Evolutionary conservation across 2,797 vertebrate genomes (phyloP).

Genomic region (Pipistrellus kuhlii): DNA sequence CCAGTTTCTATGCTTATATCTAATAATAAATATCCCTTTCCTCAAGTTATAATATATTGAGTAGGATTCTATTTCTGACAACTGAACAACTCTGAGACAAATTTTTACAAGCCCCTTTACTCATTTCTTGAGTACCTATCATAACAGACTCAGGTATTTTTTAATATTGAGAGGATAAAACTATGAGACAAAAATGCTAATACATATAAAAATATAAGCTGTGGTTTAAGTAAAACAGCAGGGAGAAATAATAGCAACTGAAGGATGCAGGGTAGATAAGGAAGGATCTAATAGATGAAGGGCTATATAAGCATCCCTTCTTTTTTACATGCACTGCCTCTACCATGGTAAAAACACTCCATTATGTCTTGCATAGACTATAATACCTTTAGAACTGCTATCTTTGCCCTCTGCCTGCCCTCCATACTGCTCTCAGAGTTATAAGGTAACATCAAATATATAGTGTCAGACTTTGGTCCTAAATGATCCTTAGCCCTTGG

Average conservation of each 20-base stretch:
- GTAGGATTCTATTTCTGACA: not conserved
- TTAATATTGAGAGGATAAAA: not conserved
- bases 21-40: not conserved
- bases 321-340: not conserved
- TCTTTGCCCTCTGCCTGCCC: not conserved
- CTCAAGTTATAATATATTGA: not conserved
- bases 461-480: not conserved
- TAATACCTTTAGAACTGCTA: not conserved
- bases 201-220: not conserved
- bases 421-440: not conserved
- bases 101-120: not conserved
- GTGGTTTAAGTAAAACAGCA: not conserved
- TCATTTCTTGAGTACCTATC: slow-evolving; percentile 8
- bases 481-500: not conserved
- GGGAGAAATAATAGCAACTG: not conserved
- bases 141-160: slow-evolving; percentile 36
- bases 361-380: not conserved
- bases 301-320: fast-evolving
- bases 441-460: not conserved
- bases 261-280: not conserved
- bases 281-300: not conserved
- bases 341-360: fast-evolving
- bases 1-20: not conserved
- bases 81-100: not conserved
- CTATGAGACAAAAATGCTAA: not conserved